Percentiles rank a stretch among this genome's conserved stretches.
These are phyloP conservation scores for Amblyteles armatorius DNA, from an alignment of 2,888 invertebrate species.

Conservation along the genomic window DNA sequence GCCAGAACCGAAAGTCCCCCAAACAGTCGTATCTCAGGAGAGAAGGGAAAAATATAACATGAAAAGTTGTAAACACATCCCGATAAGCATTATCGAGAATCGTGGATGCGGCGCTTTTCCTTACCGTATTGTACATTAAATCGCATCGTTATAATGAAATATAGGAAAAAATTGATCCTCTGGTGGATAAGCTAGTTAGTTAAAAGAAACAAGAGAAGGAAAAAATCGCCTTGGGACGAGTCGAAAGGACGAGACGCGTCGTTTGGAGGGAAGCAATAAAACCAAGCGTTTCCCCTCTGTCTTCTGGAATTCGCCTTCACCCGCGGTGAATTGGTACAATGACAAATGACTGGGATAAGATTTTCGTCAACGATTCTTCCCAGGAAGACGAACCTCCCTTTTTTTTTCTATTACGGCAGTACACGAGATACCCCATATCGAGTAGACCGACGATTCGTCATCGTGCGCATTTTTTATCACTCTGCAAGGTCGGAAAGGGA, in stretches of 20 bases:
- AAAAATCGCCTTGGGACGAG: conserved; percentile 12
- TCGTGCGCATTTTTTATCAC: neutral
- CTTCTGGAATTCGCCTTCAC: conserved; percentile 25
- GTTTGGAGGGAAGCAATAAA: conserved; percentile 41
- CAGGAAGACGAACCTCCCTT: conserved; percentile 15
- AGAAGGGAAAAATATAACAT: neutral
- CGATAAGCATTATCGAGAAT: conserved; percentile 33
- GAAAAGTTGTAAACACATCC: conserved; percentile 18
- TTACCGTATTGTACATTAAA: neutral
- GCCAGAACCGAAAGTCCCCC: neutral
- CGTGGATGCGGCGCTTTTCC: too few relatives aligned
- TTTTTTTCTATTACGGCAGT: conserved; percentile 2
- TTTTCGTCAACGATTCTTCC: conserved; percentile 29
- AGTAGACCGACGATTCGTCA: neutral
- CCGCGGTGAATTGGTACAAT: conserved; percentile 51
- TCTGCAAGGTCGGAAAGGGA: neutral
- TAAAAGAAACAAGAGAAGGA: conserved; percentile 50
- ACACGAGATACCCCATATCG: neutral
- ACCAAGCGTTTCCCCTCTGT: conserved; percentile 6
- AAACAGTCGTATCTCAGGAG: neutral
- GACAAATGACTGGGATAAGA: conserved; percentile 56
- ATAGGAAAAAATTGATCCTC: conserved; percentile 24
- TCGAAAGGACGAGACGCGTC: neutral
- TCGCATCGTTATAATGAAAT: conserved; percentile 35
- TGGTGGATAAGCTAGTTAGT: conserved; percentile 39